Conservation (phyloP, 2,113 vertebrate genomes). For the Apteryx owenii region DNA sequence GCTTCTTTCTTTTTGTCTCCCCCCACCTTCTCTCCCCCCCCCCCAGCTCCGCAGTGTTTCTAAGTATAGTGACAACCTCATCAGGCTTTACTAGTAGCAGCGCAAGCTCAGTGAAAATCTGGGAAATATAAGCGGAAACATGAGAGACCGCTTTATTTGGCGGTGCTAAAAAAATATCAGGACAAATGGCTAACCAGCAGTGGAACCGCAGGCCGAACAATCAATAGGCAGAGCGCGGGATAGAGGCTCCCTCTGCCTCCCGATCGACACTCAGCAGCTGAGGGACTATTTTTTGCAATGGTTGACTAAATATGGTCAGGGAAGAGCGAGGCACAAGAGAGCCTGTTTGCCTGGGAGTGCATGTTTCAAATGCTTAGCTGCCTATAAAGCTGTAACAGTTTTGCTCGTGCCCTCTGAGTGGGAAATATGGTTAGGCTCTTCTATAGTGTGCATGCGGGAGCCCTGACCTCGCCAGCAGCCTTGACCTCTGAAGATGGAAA, state of each 20-base stretch:
- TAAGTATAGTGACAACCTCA: slow-evolving; percentile 87
- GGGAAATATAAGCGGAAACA: slow-evolving; percentile 82
- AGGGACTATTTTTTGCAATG: slow-evolving; percentile 98
- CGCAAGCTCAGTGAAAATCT: slow-evolving; percentile 81
- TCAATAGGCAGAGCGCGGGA: slow-evolving; percentile 89
- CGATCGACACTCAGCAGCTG: slow-evolving; percentile 88
- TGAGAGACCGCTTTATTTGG: slow-evolving; percentile 95
- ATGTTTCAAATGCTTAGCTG: slow-evolving; percentile 92
- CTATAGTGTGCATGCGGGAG: slow-evolving; percentile 75
- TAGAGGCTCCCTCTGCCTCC: slow-evolving; percentile 84
- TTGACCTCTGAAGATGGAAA: slow-evolving; percentile 80
- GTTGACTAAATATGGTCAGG: slow-evolving; percentile 99
- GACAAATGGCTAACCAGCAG: slow-evolving; percentile 85
- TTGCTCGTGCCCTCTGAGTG: slow-evolving; percentile 78
- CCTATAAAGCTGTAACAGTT: slow-evolving; percentile 90
- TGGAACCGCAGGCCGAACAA: slow-evolving; percentile 84
- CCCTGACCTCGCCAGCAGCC: slow-evolving; percentile 77
- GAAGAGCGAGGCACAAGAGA: slow-evolving; percentile 93
- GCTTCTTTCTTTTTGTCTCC: slow-evolving; percentile 2
- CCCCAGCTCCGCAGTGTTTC: slow-evolving; percentile 70
- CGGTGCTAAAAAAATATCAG: slow-evolving; percentile 84
- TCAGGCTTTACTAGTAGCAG: slow-evolving; percentile 83
- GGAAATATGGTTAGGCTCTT: slow-evolving; percentile 74
- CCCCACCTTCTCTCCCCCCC: not conserved
- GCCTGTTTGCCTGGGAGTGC: slow-evolving; percentile 88